Evolutionary conservation across 2,888 invertebrate genomes (phyloP), one percentile per base, ranked within the genome.

Genomic region (Drosophila nr. perissopoda): DNA sequence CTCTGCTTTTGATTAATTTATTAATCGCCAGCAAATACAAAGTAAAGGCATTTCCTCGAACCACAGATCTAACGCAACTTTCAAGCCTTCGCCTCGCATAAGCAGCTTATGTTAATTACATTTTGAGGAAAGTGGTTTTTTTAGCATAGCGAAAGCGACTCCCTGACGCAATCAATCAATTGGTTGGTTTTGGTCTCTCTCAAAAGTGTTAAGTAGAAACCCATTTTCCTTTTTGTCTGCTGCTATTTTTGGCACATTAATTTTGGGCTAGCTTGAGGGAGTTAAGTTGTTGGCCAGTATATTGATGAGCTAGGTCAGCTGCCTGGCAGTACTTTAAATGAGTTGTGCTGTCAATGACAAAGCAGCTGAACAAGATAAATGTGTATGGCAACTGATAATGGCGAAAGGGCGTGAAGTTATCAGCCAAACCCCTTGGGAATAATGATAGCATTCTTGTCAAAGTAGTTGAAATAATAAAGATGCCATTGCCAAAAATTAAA

Each of bases 81-180:
- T 53, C 10, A n/a, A 16, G 7, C 13, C 13, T n/a, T 5, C 21
- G 11, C 18, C 13, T 38, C 5, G 5, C 60, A 34, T 83, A 87
- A 87, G 75, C 83, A 72, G 90, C 87, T 87, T 87, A 88, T 86
- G 90, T 90, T 90, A 87, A 87, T 87, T 87, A 90, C 79, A 87
- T 78, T 88, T 78, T 54, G 33, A 21, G 60, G 48, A 66, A 70
- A 63, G 71, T n/a, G 46, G 70, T 68, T 61, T 56, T 65, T 25
- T 59, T 40, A 34, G 34, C 49, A 53, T 18, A 62, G 63, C 40
- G 2, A 48, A 27, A 11, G 48, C 36, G 54, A 58, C 34, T 46
- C 16, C 48, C 38, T 46, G 25, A 31, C 64, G 66, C 68, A 85
- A 85, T 90, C 90, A 78, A 88, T 88, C 87, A 87, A 79, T 75